Conservation (phyloP, 2,888 invertebrate genomes). For the Pammene fasciana region DNA sequence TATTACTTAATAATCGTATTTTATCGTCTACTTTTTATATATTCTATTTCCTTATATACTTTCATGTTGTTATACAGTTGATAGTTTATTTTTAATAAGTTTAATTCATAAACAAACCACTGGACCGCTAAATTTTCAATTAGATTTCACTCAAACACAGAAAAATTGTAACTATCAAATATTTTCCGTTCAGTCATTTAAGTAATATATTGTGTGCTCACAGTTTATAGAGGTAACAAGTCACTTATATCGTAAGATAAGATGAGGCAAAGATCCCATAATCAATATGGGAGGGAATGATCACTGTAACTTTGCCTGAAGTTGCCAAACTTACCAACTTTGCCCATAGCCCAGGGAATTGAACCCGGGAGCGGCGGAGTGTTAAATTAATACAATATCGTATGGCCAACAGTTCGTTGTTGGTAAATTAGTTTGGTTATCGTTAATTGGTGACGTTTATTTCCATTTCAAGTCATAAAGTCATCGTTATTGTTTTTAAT, state of each 20-base stretch:
- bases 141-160: too few species aligned
- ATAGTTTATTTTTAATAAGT: too few species aligned
- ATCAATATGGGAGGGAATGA: constrained; percentile 33
- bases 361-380: constrained; percentile 23
- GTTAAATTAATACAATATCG: constrained; percentile 40
- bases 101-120: too few species aligned
- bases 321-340: constrained; percentile 35
- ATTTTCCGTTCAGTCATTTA: not conserved
- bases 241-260: constrained; percentile 16
- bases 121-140: too few species aligned
- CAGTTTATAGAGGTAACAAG: constrained; percentile 1
- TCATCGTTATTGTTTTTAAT: too few species aligned
- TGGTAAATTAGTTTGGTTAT: constrained; percentile 17
- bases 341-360: constrained; percentile 12
- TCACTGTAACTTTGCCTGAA: constrained; percentile 20
- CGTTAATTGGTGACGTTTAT: constrained; percentile 12
- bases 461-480: not conserved
- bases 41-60: too few species aligned
- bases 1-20: too few species aligned
- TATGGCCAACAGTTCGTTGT: constrained; percentile 32
- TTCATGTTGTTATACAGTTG: too few species aligned
- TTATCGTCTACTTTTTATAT: too few species aligned
- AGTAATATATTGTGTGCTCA: not conserved
- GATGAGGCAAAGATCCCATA: constrained; percentile 15
- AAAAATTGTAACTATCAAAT: too few species aligned